phyloP scores from a whole-genome alignment of 1,140 invertebrate genomes.

The Parasteatoda tepidariorum region DNA sequence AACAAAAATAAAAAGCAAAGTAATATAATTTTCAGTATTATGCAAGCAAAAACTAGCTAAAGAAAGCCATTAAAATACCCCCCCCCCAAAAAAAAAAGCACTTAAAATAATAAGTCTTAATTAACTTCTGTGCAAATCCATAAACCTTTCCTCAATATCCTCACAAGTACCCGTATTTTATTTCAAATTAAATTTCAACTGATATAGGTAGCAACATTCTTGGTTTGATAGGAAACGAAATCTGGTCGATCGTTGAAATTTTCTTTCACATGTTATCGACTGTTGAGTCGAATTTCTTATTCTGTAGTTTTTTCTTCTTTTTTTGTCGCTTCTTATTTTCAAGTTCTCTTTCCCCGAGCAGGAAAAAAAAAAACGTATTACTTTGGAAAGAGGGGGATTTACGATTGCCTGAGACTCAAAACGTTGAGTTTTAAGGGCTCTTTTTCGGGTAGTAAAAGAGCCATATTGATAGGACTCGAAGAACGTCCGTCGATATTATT shows the following conservation, averaged over 20 bases:
- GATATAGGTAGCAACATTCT: not conserved
- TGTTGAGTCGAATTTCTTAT: not conserved
- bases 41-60: too few species aligned
- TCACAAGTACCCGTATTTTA: not conserved
- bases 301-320: not conserved
- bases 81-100: too few species aligned
- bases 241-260: not conserved
- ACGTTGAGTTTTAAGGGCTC: not conserved
- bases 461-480: not conserved
- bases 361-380: not conserved
- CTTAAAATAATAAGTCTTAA: too few species aligned
- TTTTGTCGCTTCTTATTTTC: not conserved
- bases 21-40: too few species aligned
- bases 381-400: not conserved
- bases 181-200: not conserved
- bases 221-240: not conserved
- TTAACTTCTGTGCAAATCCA: too few species aligned
- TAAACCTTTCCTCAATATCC: not conserved
- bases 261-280: not conserved
- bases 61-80: too few species aligned
- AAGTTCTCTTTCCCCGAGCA: not conserved
- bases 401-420: conserved; percentile 4
- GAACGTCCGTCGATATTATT: not conserved
- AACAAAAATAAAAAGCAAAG: too few species aligned
- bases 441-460: conserved; percentile 4